Evolutionary conservation across 2,888 invertebrate species (phyloP).

Genomic region (Emmelina monodactyla): DNA sequence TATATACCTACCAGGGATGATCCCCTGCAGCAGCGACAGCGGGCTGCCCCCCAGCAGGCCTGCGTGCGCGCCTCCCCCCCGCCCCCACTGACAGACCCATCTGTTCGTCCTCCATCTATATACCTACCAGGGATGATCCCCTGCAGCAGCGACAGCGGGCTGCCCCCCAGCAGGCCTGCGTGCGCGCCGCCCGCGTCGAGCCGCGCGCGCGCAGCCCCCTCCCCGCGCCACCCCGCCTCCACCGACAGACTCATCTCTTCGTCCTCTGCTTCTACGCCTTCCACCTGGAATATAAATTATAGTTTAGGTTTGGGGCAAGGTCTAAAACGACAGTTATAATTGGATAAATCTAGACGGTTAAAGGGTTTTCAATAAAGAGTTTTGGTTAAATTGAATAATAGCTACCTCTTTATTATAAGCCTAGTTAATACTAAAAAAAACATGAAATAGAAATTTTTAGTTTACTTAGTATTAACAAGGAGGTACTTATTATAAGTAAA

Average conservation of each 20-base stretch:
- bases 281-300: constrained; percentile 42
- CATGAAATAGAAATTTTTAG: too few species aligned
- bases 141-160: constrained; percentile 75
- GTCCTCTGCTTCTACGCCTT: constrained; percentile 38
- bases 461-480: too few species aligned
- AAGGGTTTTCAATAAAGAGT: not conserved
- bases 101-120: not conserved
- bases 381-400: not conserved
- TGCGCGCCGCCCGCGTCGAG: constrained; percentile 43
- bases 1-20: too few species aligned
- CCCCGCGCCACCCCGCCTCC: constrained; percentile 21
- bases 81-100: not conserved
- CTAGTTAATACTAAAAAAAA: too few species aligned
- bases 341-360: not conserved
- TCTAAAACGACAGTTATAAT: too few species aligned
- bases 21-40: too few species aligned
- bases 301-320: too few species aligned
- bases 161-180: constrained; percentile 65
- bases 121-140: constrained; percentile 81
- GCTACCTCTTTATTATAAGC: too few species aligned
- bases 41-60: too few species aligned
- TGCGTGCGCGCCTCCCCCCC: not conserved
- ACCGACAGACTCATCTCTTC: constrained; percentile 19
- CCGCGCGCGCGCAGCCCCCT: constrained; percentile 32
- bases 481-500: too few species aligned